phyloP scores from a whole-genome alignment of 53 echinoderm and acorn worm genomes.

The Antedon mediterranea region DNA sequence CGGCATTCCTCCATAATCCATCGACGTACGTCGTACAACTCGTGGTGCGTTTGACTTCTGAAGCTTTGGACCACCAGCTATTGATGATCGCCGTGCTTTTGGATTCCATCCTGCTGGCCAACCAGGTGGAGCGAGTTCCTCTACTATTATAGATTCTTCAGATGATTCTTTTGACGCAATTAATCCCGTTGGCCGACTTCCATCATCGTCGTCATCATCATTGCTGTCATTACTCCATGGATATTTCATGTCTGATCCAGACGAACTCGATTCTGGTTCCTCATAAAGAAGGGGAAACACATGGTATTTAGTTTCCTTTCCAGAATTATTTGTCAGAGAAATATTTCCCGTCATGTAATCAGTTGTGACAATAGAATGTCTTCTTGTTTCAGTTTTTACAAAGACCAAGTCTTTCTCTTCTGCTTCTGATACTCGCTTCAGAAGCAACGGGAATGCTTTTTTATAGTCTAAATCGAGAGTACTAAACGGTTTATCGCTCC shows the following conservation, averaged over 20 bases:
- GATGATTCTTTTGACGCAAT: not conserved
- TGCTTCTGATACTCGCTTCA: slow-evolving; percentile 47
- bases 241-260: not conserved
- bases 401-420: slow-evolving; percentile 65
- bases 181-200: not conserved
- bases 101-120: slow-evolving; percentile 1
- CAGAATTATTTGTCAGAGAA: not conserved
- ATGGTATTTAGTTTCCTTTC: not conserved
- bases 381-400: slow-evolving; percentile 70
- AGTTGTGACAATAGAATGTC: slow-evolving; percentile 62
- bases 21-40: slow-evolving; percentile 40
- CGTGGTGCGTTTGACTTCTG: slow-evolving; percentile 7
- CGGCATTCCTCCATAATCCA: slow-evolving; percentile 45
- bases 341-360: slow-evolving; percentile 50
- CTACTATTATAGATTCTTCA: not conserved
- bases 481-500: slow-evolving; percentile 75
- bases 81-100: slow-evolving; percentile 13
- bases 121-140: not conserved
- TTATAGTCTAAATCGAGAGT: slow-evolving; percentile 44
- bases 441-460: slow-evolving; percentile 51
- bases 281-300: not conserved
- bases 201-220: not conserved
- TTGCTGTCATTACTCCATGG: slow-evolving; percentile 1
- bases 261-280: not conserved
- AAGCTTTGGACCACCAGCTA: slow-evolving; percentile 1